Base-by-base conservation (phyloP, 2,888 invertebrate species). In the Campopleginae sp. region DNA sequence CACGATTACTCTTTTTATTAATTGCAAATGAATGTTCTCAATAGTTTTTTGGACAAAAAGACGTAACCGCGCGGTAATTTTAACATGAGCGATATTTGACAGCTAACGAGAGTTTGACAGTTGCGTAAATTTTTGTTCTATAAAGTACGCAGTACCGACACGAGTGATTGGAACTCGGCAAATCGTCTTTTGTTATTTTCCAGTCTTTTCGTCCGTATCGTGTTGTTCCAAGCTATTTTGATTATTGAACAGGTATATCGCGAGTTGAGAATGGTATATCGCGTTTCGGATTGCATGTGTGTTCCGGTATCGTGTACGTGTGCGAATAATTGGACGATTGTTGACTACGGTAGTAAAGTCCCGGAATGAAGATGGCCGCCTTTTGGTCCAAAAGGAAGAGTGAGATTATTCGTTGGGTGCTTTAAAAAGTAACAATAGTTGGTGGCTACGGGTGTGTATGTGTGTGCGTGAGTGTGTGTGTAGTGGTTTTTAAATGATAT, bases 311-410 rank as follows among this genome's bases (percentile, higher is more conserved):
- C 14, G 17, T 46, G 46, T 17, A n/a, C n/a, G 66, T 27, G 46
- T 14, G 8, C 23, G 5, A 48, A 48, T 31, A 31, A 51, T 31
- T 31, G 33, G 48, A 44, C 23, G n/a, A 66, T 27, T 66, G 44
- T 65, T 72, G 80, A 65, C 72, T 65, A 80, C 51, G 72, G 72
- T 54, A 66, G 80, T 80, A 78, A 81, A 61, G 63, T 70, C 83
- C 42, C 46, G 48, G 75, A 63, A 74, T 94, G 96, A 97, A 96
- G 96, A 97, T 97, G 97, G 97, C 97, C 96, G 97, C 97, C 96
- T 96, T 96, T 96, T 96, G 96, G 96, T 96, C 51, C 23, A n/a
- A n/a, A 63, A 76, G 31, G 66, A 61, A 27, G 78, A 71, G 80
- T 54, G 66, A 80, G 33, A 68, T 65, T 63, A 51, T 81, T 66